Percentiles rank a stretch among this genome's conserved stretches.
Evolutionary conservation across 2,797 vertebrate species (phyloP).

Genomic region (Acropternis orthonyx): DNA sequence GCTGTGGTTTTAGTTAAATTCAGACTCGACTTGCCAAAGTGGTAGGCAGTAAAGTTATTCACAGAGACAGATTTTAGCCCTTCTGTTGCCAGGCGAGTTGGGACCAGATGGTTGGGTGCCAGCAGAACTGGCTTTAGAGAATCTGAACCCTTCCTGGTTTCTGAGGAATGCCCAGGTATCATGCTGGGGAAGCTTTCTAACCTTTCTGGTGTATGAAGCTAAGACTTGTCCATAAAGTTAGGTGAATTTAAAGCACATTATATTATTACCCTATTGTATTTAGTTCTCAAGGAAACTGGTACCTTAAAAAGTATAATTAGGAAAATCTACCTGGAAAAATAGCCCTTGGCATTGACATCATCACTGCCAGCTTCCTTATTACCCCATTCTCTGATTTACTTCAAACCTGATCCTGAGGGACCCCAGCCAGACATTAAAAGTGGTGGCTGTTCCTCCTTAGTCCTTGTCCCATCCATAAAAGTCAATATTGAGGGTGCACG

Average conservation of each 20-base stretch:
- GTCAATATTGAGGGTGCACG: background rate
- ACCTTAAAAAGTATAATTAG: background rate
- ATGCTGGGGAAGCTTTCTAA: background rate
- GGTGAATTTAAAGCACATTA: background rate
- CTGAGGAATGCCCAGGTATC: background rate
- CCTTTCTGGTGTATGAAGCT: background rate
- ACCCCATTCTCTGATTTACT: background rate
- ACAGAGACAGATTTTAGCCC: conserved; percentile 31
- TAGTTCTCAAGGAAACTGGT: background rate
- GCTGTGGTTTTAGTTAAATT: conserved; percentile 39
- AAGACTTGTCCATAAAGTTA: background rate
- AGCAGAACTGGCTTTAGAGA: background rate
- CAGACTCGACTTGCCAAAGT: background rate
- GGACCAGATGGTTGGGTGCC: conserved; percentile 1
- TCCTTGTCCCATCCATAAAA: background rate
- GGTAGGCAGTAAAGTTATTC: conserved; percentile 11
- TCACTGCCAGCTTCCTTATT: background rate
- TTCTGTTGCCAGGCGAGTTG: conserved; percentile 10
- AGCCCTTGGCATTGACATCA: background rate
- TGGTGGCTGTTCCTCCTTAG: background rate
- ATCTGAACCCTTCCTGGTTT: background rate
- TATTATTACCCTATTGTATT: background rate
- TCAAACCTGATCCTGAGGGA: background rate
- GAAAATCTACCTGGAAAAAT: background rate
- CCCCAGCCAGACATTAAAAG: background rate